Percentiles rank a stretch among this genome's conserved stretches.
These are phyloP conservation scores for Liasis olivaceus DNA, from an alignment of 2,797 vertebrate genomes.

Conservation along the genomic window DNA sequence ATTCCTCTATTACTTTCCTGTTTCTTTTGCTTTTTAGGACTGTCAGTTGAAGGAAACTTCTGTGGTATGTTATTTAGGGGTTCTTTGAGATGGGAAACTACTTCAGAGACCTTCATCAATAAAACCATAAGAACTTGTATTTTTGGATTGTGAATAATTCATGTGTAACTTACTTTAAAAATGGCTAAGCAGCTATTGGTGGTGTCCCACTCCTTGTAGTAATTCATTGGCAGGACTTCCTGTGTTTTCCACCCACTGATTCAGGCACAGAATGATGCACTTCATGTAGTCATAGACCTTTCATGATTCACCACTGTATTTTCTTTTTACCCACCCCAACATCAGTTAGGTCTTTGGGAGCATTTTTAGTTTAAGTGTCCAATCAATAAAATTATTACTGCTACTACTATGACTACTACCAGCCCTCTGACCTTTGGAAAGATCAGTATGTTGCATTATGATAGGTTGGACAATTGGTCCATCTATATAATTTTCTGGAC, in stretches of 20 bases:
- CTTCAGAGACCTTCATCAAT: background rate
- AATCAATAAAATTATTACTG: background rate
- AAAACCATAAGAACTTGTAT: background rate
- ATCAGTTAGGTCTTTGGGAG: background rate
- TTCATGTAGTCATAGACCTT: background rate
- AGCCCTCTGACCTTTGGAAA: background rate
- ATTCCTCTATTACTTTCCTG: background rate
- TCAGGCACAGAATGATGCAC: background rate
- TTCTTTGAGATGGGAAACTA: background rate
- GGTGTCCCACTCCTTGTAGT: background rate
- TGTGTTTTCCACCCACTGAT: background rate
- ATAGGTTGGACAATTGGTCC: background rate
- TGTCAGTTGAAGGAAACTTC: background rate
- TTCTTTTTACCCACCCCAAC: background rate
- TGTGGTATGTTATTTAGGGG: background rate
- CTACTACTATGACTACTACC: background rate
- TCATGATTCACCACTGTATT: background rate
- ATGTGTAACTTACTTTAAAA: background rate
- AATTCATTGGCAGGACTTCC: background rate
- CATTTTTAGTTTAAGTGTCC: background rate
- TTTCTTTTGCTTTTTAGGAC: background rate
- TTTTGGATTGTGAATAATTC: background rate
- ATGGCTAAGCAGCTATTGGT: background rate
- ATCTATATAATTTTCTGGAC: background rate
- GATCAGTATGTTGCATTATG: background rate